A percentile compares a stretch with the other conserved stretches of the same genome.
phyloP scores from a whole-genome alignment of 2,888 invertebrate species.

The Drosophila melanosoma region DNA sequence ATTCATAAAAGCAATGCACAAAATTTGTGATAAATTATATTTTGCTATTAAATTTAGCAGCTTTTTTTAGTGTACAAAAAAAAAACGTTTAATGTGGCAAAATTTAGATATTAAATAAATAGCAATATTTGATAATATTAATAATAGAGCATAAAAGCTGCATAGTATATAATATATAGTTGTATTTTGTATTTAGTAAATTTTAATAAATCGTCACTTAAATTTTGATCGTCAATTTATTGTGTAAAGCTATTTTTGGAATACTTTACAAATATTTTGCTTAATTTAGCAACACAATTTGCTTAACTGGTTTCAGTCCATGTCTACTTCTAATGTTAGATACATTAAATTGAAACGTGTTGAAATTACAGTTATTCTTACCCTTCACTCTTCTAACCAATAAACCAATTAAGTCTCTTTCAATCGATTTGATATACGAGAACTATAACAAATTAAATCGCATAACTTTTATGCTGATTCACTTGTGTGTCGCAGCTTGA shows the following conservation, averaged over 20 bases:
- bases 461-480: conserved; percentile 27
- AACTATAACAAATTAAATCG: conserved; percentile 20
- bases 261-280: background rate
- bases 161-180: no score
- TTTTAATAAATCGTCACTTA: no score
- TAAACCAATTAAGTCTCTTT: conserved; percentile 2
- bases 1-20: no score
- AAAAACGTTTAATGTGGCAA: no score
- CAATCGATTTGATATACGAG: conserved; percentile 11
- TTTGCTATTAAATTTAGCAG: no score
- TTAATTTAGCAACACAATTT: background rate
- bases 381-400: no score
- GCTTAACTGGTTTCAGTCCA: background rate
- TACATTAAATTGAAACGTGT: background rate
- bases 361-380: background rate
- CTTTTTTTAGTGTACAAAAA: no score
- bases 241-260: background rate
- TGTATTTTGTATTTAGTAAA: no score
- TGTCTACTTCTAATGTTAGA: background rate
- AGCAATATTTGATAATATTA: no score
- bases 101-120: no score
- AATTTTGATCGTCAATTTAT: no score
- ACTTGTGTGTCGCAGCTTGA: conserved; percentile 22
- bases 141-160: no score
- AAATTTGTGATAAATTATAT: background rate